Evolutionary conservation across 2,797 vertebrate species (phyloP), one percentile per base, ranked within the genome.

Genomic region (Pangasius mekongensis): DNA sequence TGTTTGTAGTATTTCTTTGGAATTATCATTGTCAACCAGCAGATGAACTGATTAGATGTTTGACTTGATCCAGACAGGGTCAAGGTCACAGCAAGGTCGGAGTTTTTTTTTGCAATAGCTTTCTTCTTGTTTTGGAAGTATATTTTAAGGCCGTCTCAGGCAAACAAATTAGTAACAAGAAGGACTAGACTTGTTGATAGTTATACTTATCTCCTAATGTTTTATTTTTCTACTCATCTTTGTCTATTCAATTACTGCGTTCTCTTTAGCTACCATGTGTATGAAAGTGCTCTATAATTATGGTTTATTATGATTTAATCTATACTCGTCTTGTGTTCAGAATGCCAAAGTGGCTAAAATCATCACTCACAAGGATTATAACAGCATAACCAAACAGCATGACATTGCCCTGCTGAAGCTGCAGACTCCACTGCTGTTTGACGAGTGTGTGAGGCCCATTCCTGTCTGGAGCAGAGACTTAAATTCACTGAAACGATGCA

Each of bases 321-420:
- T n/a, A 16, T 58, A 58, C 33, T 82, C 14, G 0, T 36, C 20
- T 33, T 39, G 0, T 69, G 30, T 83, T 66, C 3, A 93, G 95
- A 10, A 86, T 8, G 88, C 92, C 0, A 82, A 67, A 0, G 93
- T 96, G 30, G 89, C 91, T 0, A 39, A 60, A 73, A 94, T 96
- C 74, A 13, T 95, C 78, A 87, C 0, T 43, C 94, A 96, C 43
- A 64, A 87, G 0, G 10, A 64, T 33, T 96, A 95, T 90, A 90
- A 91, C 88, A 3, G 30, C 0, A 49, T 27, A 2, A 95, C 91
- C 27, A 95, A 95, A 66, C 91, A 92, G 33, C 74, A 89, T 0
- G 96, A 96, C 60, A 0, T 96, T 27, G 94, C 95, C 3, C 90
- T 96, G 83, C 33, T 96, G 91, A 94, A 89, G 91, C 93, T 96